Percentiles rank a stretch among this genome's conserved stretches.
These are phyloP conservation scores for Trichacis sp. DNA, from an alignment of 2,888 invertebrate genomes.

Conservation along the genomic window DNA sequence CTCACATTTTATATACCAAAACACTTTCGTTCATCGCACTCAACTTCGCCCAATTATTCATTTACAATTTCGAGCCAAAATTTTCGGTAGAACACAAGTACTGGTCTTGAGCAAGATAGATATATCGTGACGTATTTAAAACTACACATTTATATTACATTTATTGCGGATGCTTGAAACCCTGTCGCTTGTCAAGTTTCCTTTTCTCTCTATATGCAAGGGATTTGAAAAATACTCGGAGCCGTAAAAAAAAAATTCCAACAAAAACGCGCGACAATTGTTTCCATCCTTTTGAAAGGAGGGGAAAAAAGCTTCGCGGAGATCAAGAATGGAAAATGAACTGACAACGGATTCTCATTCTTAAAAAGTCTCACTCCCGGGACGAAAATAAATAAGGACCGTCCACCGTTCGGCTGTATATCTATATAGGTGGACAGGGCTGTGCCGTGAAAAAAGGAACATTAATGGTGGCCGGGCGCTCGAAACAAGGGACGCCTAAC, in stretches of 20 bases:
- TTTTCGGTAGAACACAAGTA: constrained; percentile 31
- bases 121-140: constrained; percentile 56
- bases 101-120: constrained; percentile 48
- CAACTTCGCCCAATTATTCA: no score
- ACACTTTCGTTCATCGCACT: no score
- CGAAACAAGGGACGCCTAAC: constrained; percentile 65
- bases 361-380: constrained; percentile 18
- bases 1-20: neutral
- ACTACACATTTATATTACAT: constrained; percentile 64
- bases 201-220: constrained; percentile 13
- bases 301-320: neutral
- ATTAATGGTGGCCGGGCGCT: constrained; percentile 53
- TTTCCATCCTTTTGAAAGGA: constrained; percentile 7
- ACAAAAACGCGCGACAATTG: constrained; percentile 20
- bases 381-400: constrained; percentile 38
- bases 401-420: constrained; percentile 27
- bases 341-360: constrained; percentile 24
- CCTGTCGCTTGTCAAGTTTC: constrained; percentile 53
- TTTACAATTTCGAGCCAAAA: no score
- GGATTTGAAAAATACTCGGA: neutral
- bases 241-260: constrained; percentile 5
- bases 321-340: constrained; percentile 26
- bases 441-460: constrained; percentile 46
- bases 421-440: constrained; percentile 34
- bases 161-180: constrained; percentile 61